Conservation (phyloP, 2,797 vertebrate genomes). For the Leptoclinus maculatus region DNA sequence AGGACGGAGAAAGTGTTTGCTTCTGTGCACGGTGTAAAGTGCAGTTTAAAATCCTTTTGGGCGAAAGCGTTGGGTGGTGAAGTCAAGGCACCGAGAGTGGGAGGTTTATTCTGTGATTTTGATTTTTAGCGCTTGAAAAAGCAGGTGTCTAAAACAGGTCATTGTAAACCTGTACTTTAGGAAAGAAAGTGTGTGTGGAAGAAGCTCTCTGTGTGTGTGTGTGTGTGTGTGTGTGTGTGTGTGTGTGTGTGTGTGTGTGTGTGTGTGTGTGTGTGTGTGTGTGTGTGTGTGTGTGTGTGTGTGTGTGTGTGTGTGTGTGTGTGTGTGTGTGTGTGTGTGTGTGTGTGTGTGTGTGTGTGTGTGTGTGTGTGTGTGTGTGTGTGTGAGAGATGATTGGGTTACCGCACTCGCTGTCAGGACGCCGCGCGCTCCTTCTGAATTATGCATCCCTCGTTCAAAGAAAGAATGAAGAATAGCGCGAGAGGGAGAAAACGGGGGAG, state of each 20-base stretch:
- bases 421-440: conserved; percentile 68
- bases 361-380: conserved; percentile 2
- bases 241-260: background rate
- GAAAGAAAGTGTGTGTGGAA: conserved; percentile 4
- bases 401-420: conserved; percentile 61
- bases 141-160: conserved; percentile 23
- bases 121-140: conserved; percentile 34
- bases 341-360: background rate
- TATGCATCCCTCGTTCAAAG: conserved; percentile 78
- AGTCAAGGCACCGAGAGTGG: background rate
- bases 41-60: conserved; percentile 15
- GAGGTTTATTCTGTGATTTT: conserved; percentile 45
- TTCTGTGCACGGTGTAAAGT: background rate
- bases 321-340: background rate
- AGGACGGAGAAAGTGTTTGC: conserved; percentile 6
- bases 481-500: conserved; percentile 52
- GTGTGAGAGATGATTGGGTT: conserved; percentile 65
- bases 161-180: conserved; percentile 36
- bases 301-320: background rate
- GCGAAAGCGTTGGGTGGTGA: conserved; percentile 2
- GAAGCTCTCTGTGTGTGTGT: background rate
- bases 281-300: conserved; percentile 12
- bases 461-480: conserved; percentile 66
- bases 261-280: background rate
- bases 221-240: background rate